Base-by-base conservation (phyloP, 35 echinoderm and acorn worm genomes). In the Amphiura filiformis region DNA sequence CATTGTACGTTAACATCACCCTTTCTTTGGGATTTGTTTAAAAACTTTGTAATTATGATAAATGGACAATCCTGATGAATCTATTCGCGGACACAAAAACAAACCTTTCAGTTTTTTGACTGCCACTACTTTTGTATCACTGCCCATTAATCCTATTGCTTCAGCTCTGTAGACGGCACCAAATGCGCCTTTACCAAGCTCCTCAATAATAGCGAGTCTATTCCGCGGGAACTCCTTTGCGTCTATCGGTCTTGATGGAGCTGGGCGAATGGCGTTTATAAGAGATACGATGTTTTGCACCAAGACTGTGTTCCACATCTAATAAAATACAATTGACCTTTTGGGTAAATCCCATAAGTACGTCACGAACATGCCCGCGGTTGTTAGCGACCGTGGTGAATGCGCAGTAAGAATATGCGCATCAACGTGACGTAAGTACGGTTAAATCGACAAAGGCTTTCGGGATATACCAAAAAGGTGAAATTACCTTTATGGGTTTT, bases 51-150 rank as follows among this genome's bases (percentile, higher is more conserved):
- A n/a, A n/a, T n/a, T n/a, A n/a, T n/a, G n/a, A n/a, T n/a, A n/a
- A n/a, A n/a, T n/a, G n/a, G n/a, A n/a, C n/a, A n/a, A n/a, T n/a
- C n/a, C n/a, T n/a, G n/a, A n/a, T n/a, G n/a, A n/a, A n/a, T n/a
- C n/a, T n/a, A n/a, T n/a, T n/a, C n/a, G n/a, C n/a, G n/a, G n/a
- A n/a, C n/a, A n/a, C n/a, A n/a, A n/a, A n/a, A n/a, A 47, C 41
- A 77, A 70, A 95, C 94, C 94, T 95, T 95, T 95, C 42, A 95
- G 78, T 40, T 49, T 84, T 33, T 95, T 95, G 1, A 95, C 94
- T 18, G 94, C 94, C 1, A 95, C 90, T 13, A 84, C 57, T 56
- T 56, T 88, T 17, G 83, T 14, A 12, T 83, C 44, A 34, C 64
- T 78, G 3, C 83, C 37, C 0, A 78, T 41, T 15, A 95, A 75